Evolutionary conservation across 2,113 vertebrate species (phyloP), one percentile per base, ranked within the genome.

Genomic region (Oryzias melastigma): DNA sequence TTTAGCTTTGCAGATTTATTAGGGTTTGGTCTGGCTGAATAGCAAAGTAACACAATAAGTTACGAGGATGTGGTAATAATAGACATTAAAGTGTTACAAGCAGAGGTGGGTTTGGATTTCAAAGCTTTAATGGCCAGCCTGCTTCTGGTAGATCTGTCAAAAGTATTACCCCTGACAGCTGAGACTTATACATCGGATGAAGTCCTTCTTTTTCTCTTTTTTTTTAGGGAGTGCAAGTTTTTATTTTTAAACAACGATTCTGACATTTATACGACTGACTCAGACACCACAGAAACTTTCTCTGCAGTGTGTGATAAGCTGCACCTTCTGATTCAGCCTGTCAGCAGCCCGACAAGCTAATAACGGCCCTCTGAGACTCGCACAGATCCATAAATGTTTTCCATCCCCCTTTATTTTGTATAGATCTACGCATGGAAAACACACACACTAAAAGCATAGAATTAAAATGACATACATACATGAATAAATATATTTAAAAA

Each of bases 281-380:
- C 78, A 77, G 42, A 71, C 14, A 14, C 63, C 70, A 69, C 61
- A 69, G 65, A 83, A 81, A 80, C 48, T 72, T 69, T 74, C 71
- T 73, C 73, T 74, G 76, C 73, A 68, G 58, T 47, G 58, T 42
- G 42, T 77, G 76, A 82, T 71, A 82, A 75, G 66, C 61, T 64
- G 59, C 55, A 73, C 43, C 69, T 74, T 45, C 70, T 75, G 67
- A 84, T 84, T 68, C 71, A 52, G 68, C 52, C 68, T 83, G 86
- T 81, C 81, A 84, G 77, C 79, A 68, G 63, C 60, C 52, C 10
- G 72, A 87, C 82, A 70, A 78, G 76, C 76, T 67, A 69, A 75
- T 73, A 79, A 73, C 68, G 56, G 14, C 48, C 77, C 52, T 52
- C 52, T 25, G 43, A 80, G 71, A 63, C 75, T 71, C 56, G 65